Conservation (phyloP, 2,888 invertebrate species). For the Agonopterix subpropinquella region DNA sequence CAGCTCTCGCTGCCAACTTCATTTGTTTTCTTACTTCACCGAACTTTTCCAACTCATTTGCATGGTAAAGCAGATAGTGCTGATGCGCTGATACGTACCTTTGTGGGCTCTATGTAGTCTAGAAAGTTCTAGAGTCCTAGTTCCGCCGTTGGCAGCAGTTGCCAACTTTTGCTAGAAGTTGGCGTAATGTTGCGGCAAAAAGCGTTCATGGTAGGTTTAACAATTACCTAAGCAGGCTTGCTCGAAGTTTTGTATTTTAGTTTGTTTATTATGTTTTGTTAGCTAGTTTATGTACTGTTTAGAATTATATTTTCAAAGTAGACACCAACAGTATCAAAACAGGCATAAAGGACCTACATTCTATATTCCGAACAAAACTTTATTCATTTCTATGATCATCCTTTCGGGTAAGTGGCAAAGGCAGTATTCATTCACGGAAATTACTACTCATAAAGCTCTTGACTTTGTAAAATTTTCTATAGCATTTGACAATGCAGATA, state of each 20-base stretch:
- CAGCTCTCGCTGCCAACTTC: constrained; percentile 17
- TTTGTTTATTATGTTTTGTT: constrained; percentile 41
- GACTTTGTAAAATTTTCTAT: no score
- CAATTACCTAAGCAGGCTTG: constrained; percentile 68
- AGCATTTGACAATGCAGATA: no score
- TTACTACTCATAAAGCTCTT: no score
- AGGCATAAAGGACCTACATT: no score
- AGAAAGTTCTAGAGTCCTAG: constrained; percentile 37
- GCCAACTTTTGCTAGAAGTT: constrained; percentile 61
- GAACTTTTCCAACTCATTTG: constrained; percentile 74
- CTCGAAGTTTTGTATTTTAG: constrained; percentile 38
- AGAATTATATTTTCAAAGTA: no score
- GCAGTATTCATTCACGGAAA: no score
- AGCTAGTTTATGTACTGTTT: no score
- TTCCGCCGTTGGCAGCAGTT: constrained; percentile 54
- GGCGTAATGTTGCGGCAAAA: constrained; percentile 68
- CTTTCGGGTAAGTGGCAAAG: no score
- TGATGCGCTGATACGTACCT: constrained; percentile 61
- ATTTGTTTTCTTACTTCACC: constrained; percentile 64
- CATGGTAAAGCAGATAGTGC: constrained; percentile 73
- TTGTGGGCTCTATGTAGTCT: constrained; percentile 68
- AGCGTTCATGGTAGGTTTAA: constrained; percentile 70
- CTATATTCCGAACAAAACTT: no score
- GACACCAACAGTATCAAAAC: no score
- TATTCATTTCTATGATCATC: no score